These are phyloP conservation scores for Brachionus rubens DNA, from an alignment of 1,140 invertebrate species.

Conservation along the genomic window DNA sequence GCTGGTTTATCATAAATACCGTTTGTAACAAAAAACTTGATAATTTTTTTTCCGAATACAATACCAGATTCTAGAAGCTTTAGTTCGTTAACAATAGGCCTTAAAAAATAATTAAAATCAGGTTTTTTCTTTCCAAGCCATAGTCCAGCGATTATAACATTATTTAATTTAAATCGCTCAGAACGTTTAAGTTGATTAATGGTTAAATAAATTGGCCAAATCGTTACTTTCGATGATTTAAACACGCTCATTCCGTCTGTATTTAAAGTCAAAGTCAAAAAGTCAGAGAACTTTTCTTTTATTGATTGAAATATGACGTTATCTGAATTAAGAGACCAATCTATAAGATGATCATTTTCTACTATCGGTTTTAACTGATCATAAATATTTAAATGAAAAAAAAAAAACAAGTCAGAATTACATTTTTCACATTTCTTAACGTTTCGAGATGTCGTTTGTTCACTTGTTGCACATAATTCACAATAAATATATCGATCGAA, in stretches of 20 bases:
- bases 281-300: not conserved
- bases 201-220: slow-evolving; percentile 21
- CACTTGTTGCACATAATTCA: not conserved
- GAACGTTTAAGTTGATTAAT: not conserved
- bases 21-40: not conserved
- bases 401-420: not conserved
- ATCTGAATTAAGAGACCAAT: no score
- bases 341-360: no score
- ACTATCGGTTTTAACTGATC: not conserved
- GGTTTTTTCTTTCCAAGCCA: not conserved
- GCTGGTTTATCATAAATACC: not conserved
- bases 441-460: not conserved
- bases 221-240: not conserved
- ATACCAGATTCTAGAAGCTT: not conserved
- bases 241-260: not conserved
- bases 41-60: not conserved
- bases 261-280: not conserved
- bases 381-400: not conserved
- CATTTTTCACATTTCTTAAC: not conserved
- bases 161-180: not conserved
- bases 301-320: not conserved
- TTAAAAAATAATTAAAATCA: not conserved
- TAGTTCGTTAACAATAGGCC: not conserved
- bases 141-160: not conserved
- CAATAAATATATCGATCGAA: not conserved